phyloP scores from a whole-genome alignment of 1,140 invertebrate species.

The Cydia strobilella region DNA sequence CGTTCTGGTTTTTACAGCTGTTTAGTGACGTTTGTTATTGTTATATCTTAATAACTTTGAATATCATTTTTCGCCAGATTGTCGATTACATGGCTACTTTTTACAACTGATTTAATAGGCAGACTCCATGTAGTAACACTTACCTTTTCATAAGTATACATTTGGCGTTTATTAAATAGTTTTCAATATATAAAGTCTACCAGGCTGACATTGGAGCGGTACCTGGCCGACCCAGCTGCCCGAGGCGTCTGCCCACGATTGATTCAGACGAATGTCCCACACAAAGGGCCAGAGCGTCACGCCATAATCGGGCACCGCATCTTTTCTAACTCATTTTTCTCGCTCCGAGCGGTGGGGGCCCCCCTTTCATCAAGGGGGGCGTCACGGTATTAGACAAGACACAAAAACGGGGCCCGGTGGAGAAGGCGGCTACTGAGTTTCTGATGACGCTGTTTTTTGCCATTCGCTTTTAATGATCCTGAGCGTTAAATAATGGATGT shows the following conservation, averaged over 20 bases:
- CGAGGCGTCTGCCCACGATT: conserved; percentile 55
- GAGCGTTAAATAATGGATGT: conserved; percentile 22
- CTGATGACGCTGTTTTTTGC: conserved; percentile 58
- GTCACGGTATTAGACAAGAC: conserved; percentile 78
- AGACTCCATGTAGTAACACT: too few relatives aligned
- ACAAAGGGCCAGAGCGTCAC: conserved; percentile 71
- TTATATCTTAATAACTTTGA: too few relatives aligned
- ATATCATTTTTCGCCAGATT: too few relatives aligned
- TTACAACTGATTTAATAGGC: too few relatives aligned
- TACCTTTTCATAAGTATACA: too few relatives aligned
- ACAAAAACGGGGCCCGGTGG: conserved; percentile 73
- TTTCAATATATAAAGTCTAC: not conserved
- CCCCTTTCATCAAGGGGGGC: conserved; percentile 69
- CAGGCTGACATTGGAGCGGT: conserved; percentile 30
- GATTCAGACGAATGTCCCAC: conserved; percentile 71
- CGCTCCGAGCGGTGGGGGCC: conserved; percentile 54
- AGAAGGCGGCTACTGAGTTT: conserved; percentile 72
- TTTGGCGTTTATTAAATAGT: too few relatives aligned
- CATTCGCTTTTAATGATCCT: conserved; percentile 15
- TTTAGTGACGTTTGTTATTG: too few relatives aligned
- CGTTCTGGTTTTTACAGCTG: too few relatives aligned
- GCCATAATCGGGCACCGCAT: conserved; percentile 76
- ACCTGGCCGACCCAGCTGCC: conserved; percentile 33
- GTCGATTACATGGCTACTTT: too few relatives aligned
- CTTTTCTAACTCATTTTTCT: conserved; percentile 80